Conservation (phyloP, 2,888 invertebrate genomes). For the Nudaria mundana region DNA sequence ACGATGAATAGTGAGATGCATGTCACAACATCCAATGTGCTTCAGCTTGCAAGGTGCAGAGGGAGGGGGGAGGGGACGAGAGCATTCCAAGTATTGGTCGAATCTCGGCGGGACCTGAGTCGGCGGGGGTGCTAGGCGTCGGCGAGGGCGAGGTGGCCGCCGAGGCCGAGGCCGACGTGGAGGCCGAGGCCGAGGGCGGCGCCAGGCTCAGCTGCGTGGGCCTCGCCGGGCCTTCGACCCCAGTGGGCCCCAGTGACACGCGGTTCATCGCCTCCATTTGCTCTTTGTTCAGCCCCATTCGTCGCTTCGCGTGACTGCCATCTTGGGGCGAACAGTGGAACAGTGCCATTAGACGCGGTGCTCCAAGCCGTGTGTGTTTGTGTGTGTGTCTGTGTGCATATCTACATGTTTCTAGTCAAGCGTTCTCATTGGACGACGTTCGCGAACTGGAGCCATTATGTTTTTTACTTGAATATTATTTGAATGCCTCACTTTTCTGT, state of each 20-base stretch:
- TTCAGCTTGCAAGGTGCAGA: slow-evolving; percentile 5
- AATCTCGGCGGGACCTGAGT: slow-evolving; percentile 74
- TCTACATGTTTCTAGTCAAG: slow-evolving; percentile 14
- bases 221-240: slow-evolving; percentile 51
- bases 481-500: slow-evolving; percentile 16
- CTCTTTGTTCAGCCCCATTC: slow-evolving; percentile 80
- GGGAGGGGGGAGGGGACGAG: slow-evolving; percentile 42
- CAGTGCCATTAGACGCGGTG: slow-evolving; percentile 69
- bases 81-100: slow-evolving; percentile 51
- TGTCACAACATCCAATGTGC: slow-evolving; percentile 5
- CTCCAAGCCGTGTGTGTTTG: slow-evolving; percentile 43
- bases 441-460: slow-evolving; percentile 9
- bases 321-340: slow-evolving; percentile 66
- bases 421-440: slow-evolving; percentile 29
- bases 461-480: slow-evolving; percentile 12
- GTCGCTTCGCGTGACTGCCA: slow-evolving; percentile 82
- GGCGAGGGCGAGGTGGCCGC: slow-evolving; percentile 76
- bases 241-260: slow-evolving; percentile 74
- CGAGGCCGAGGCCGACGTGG: slow-evolving; percentile 46
- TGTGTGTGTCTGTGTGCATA: slow-evolving; percentile 24
- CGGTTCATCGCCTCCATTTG: slow-evolving; percentile 79
- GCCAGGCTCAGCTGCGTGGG: slow-evolving; percentile 75
- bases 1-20: not conserved
- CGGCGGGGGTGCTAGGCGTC: slow-evolving; percentile 79
- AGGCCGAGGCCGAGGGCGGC: slow-evolving; percentile 43